Conservation (phyloP, 1,140 invertebrate genomes). For the Drosophila tani region DNA sequence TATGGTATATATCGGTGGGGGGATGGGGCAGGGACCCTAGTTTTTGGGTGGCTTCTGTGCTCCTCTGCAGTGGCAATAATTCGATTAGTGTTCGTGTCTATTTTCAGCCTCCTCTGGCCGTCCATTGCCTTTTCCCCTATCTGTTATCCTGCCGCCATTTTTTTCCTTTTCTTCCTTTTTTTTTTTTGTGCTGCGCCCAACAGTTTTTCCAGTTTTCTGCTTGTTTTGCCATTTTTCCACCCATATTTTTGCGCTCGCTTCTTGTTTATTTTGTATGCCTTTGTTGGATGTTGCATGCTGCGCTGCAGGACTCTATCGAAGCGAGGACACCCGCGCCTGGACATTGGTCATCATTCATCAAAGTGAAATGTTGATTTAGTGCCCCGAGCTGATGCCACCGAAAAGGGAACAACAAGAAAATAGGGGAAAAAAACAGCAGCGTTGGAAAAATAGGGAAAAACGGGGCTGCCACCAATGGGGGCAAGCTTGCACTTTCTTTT, state of each 20-base stretch:
- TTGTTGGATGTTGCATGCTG: constrained; percentile 61
- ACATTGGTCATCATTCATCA: constrained; percentile 84
- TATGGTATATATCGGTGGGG: constrained; percentile 3
- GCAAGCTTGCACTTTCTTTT: constrained; percentile 47
- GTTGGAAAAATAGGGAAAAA: constrained; percentile 9
- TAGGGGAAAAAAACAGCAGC: neutral
- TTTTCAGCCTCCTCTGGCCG: constrained; percentile 72
- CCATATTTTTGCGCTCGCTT: constrained; percentile 28
- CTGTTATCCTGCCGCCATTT: neutral
- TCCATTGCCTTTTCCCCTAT: constrained; percentile 10
- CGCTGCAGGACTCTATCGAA: constrained; percentile 63
- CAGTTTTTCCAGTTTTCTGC: constrained; percentile 58
- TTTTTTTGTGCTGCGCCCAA: constrained; percentile 42
- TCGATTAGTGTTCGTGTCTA: constrained; percentile 81
- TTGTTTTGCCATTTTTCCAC: constrained; percentile 55
- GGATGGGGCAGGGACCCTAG: neutral
- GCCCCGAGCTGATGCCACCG: constrained; percentile 55
- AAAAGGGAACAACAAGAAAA: constrained; percentile 5
- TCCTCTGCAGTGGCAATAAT: constrained; percentile 82
- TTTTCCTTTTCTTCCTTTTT: too few relatives aligned
- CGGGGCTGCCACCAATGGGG: constrained; percentile 28
- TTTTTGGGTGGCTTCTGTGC: constrained; percentile 42
- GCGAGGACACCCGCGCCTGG: constrained; percentile 72
- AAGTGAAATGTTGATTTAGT: constrained; percentile 84
- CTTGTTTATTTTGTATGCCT: constrained; percentile 26